These are phyloP conservation scores for Odontothrips loti DNA, from an alignment of 2,888 invertebrate species.

Conservation along the genomic window DNA sequence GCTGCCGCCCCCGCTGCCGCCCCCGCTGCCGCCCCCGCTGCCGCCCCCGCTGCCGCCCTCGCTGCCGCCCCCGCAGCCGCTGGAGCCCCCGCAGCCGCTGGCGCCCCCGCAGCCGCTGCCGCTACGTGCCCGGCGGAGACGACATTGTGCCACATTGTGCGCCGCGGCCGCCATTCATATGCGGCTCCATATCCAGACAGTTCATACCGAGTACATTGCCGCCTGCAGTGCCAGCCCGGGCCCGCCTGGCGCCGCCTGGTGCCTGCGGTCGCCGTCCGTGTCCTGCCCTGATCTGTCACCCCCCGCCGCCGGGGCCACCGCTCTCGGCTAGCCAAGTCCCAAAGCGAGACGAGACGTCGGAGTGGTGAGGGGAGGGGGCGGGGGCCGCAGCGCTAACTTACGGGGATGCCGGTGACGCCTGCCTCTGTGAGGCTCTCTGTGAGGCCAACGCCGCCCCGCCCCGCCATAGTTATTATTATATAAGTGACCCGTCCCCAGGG, in stretches of 20 bases:
- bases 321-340: not conserved
- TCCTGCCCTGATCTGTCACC: not conserved
- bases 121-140: not conserved
- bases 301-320: not conserved
- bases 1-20: too few species aligned
- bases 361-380: not conserved
- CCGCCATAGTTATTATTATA: constrained; percentile 17
- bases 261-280: not conserved
- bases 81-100: too few species aligned
- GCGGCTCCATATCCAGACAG: not conserved
- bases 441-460: not conserved
- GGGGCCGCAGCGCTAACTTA: not conserved
- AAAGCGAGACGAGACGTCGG: too few species aligned
- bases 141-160: not conserved
- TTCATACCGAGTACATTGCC: too few species aligned
- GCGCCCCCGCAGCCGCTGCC: not conserved
- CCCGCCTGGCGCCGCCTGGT: not conserved
- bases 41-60: not conserved
- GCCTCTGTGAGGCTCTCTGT: not conserved
- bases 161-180: not conserved
- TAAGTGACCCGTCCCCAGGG: constrained; percentile 12
- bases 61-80: not conserved
- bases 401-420: not conserved
- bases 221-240: not conserved
- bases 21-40: not conserved